Evolutionary conservation across 92 coral and sea anemone species (phyloP).

Genomic region (Umimayanthus chanpuru): DNA sequence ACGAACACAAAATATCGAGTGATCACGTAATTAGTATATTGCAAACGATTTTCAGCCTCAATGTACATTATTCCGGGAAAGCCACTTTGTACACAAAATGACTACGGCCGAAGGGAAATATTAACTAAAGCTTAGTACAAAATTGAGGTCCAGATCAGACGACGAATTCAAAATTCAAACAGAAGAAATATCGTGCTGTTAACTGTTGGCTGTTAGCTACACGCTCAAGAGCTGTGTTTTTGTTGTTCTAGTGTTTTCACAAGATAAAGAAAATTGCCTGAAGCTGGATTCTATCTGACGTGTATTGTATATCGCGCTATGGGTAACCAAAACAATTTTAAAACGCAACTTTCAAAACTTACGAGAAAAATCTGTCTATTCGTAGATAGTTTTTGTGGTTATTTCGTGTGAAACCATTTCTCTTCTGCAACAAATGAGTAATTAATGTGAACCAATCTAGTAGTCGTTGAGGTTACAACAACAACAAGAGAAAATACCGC

Average conservation of each 20-base stretch:
- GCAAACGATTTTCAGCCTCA: not conserved
- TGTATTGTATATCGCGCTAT: not conserved
- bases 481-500: not conserved
- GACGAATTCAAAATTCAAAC: not conserved
- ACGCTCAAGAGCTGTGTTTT: not conserved
- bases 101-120: not conserved
- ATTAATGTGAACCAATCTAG: not conserved
- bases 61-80: not conserved
- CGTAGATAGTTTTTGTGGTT: not conserved
- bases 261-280: conserved; percentile 15
- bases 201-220: not conserved
- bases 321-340: not conserved
- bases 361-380: not conserved
- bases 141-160: not conserved
- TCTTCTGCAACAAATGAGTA: not conserved
- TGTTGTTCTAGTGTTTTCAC: not conserved
- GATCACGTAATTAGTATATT: not conserved
- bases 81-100: not conserved
- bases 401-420: not conserved
- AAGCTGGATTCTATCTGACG: conserved; percentile 7
- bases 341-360: not conserved
- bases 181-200: not conserved
- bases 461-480: not conserved
- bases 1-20: not conserved
- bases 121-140: not conserved